Base-by-base conservation (phyloP, 2,113 vertebrate genomes). In the Bambusicola thoracicus region DNA sequence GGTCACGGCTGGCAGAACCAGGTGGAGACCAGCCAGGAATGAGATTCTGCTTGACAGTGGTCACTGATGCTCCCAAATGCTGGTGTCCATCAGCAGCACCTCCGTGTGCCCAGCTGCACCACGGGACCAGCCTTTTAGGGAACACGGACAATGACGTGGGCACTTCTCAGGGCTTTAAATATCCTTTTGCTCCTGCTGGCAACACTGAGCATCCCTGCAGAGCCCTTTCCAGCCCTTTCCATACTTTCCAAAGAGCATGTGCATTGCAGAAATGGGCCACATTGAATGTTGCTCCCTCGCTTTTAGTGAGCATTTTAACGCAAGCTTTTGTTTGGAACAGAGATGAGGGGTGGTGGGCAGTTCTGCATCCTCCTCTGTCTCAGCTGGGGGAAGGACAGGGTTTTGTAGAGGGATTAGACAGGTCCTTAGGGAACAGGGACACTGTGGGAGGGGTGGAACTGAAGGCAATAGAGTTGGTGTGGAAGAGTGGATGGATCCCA, bases 101-200 rank as follows among this genome's bases (percentile, higher is more conserved):
- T 94, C 65, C 5, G 0, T 17, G 51, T 65, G 80, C 51, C 0
- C 1, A 78, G 87, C 87, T 63, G 61, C 40, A 21, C 36, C 8
- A 0, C 0, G 2, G 24, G 1, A 0, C 68, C 79, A 87, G 72
- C 95, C 94, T 75, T 72, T 87, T 68, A 51, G 82, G 91, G 94
- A 92, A 24, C 0, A 1, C 7, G 3, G 53, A 30, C 14, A 6
- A 48, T 74, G 92, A 41, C 44, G 87, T 90, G 85, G 65, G 70
- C 40, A 8, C 56, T 94, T 77, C 63, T 51, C 41, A 24, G 73
- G 74, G 48, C 74, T 96, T 94, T 94, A 97, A 96, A 97, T 97
- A 95, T 40, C 34, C 43, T 0, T 38, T 59, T 81, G 92, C 65
- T 76, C 70, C 70, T 48, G 69, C 80, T 91, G 90, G 62, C 75